Evolutionary conservation across 2,113 vertebrate genomes (phyloP).

Genomic region (Zosterops hypoxanthus): DNA sequence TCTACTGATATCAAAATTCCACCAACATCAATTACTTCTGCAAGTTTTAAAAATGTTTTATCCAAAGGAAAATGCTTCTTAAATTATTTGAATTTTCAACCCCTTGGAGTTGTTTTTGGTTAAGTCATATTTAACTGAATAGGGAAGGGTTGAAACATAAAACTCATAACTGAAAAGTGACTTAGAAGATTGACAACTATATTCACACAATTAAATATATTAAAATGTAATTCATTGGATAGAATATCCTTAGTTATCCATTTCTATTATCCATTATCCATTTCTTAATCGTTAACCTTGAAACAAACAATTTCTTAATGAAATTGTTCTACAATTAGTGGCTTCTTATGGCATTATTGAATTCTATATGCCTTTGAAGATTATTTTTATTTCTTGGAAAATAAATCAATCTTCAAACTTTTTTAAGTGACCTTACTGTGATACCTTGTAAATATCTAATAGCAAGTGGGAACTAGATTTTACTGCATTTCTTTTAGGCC

Average conservation of each 20-base stretch:
- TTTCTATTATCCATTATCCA: background rate
- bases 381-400: background rate
- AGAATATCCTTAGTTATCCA: background rate
- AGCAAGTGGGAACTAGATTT: background rate
- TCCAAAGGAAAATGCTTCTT: background rate
- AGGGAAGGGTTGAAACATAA: background rate
- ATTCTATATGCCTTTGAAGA: background rate
- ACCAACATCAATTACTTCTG: conserved; percentile 46
- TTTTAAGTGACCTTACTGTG: background rate
- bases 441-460: background rate
- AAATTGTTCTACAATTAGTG: background rate
- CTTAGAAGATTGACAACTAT: background rate
- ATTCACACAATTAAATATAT: background rate
- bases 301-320: background rate
- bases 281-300: background rate
- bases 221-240: background rate
- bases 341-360: background rate
- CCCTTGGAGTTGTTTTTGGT: background rate
- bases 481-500: background rate
- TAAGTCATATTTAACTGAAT: background rate
- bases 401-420: background rate
- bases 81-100: background rate
- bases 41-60: conserved; percentile 42
- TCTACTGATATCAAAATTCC: conserved; percentile 75
- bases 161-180: background rate